Conservation (phyloP, 2,888 invertebrate genomes). For the Mechanitis messenoides region DNA sequence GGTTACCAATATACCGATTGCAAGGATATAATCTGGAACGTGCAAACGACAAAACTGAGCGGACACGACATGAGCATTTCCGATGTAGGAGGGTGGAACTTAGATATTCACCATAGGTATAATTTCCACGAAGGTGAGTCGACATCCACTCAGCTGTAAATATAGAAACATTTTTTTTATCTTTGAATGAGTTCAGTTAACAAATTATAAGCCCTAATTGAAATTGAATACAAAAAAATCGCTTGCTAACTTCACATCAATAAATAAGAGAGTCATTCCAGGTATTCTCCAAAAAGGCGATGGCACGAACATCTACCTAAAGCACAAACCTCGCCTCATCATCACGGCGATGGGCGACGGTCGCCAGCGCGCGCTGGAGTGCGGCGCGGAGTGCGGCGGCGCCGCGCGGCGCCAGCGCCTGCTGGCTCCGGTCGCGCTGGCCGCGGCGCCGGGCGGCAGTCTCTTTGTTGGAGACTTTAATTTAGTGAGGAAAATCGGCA, state of each 20-base stretch:
- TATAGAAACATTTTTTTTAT: background rate
- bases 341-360: constrained; percentile 95
- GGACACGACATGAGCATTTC: constrained; percentile 98
- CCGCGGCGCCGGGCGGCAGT: constrained; percentile 94
- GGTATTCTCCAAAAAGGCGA: constrained; percentile 98
- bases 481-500: constrained; percentile 89
- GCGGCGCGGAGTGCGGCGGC: constrained; percentile 85
- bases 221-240: no score
- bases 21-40: constrained; percentile 95
- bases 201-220: no score
- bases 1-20: constrained; percentile 97
- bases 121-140: constrained; percentile 95
- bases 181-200: background rate
- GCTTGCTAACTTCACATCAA: no score
- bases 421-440: constrained; percentile 93
- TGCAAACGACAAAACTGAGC: constrained; percentile 94
- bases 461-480: constrained; percentile 98
- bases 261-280: constrained; percentile 42
- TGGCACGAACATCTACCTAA: constrained; percentile 95
- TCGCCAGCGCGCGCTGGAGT: constrained; percentile 90
- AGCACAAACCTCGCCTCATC: constrained; percentile 93
- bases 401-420: constrained; percentile 87
- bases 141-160: no score
- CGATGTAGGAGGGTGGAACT: constrained; percentile 97
- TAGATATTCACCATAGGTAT: constrained; percentile 98